Base-by-base conservation (phyloP, 2,797 vertebrate genomes). In the Nyctalus aviator region DNA sequence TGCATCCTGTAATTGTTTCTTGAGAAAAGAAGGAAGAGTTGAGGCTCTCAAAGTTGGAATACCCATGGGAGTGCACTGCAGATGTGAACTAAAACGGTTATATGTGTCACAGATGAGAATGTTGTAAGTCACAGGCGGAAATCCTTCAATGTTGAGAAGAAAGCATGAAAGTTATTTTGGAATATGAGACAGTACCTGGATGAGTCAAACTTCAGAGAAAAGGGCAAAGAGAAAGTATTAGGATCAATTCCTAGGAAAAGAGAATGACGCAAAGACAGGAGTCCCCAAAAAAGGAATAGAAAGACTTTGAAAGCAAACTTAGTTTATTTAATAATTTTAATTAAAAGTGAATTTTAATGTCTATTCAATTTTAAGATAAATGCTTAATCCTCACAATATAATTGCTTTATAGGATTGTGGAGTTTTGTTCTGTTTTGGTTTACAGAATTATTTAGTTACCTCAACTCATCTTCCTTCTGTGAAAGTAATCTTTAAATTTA, bases 141-240 rank as follows among this genome's bases (percentile, higher is more conserved):
- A 88, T 84, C 10, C 32, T 86, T 79, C 21, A 64, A 71, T n/a
- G 59, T 87, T 78, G 72, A 69, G 72, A 84, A 64, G 57, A 76
- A 94, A 86, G n/a, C 7, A 59, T 48, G 77, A 50, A 71, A 83
- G 57, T 62, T 79, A 81, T 76, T 91, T 85, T 88, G 75, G 27
- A 86, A 79, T 44, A 57, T n/a, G n/a, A 1, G 41, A 25, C n/a
- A 53, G 35, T 44, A 53, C 6, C 9, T 64, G 27, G 72, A 84
- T 84, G 55, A 84, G 44, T 27, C 41, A 59, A 64, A 48, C n/a
- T 5, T 84, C 25, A 9, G 64, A 82, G 41, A 86, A 83, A 41
- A 91, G 64, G 72, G 32, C n/a, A 37, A 72, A 84, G 25, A 20
- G 37, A 9, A 6, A 2, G 8, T 23, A 27, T 64, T 68, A 77